phyloP scores from a whole-genome alignment of 1,140 invertebrate genomes.

The Meloidogyne floridensis region DNA sequence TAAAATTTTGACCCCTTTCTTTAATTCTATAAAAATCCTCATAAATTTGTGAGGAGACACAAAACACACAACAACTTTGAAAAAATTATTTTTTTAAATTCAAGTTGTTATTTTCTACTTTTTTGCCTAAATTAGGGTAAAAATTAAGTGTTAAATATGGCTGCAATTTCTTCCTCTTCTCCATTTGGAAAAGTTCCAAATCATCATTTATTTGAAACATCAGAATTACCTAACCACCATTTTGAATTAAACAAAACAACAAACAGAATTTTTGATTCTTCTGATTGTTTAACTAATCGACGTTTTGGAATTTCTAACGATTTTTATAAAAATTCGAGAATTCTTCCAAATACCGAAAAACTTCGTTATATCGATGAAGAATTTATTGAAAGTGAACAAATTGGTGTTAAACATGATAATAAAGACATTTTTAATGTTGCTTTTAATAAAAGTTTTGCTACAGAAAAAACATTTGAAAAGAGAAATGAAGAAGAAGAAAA shows the following conservation, averaged over 20 bases:
- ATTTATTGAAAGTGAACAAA: background rate
- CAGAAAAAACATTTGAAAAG: too few species aligned
- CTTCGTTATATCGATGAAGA: slow-evolving; percentile 6
- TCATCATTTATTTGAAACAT: slow-evolving; percentile 1
- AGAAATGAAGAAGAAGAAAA: background rate
- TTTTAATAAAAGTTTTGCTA: background rate
- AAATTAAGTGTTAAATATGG: background rate
- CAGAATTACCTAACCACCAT: background rate
- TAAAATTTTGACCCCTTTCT: too few species aligned
- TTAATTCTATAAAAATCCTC: background rate
- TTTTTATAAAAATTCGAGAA: background rate
- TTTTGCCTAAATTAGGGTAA: background rate
- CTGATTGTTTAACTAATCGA: background rate
- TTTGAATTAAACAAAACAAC: background rate
- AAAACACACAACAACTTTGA: background rate
- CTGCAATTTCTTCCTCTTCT: slow-evolving; percentile 1
- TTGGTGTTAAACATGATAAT: background rate
- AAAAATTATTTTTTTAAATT: background rate
- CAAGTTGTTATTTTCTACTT: background rate
- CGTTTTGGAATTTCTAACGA: background rate
- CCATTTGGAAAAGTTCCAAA: background rate
- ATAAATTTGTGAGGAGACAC: background rate
- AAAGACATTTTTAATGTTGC: background rate
- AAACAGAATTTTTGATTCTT: background rate
- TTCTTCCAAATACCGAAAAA: background rate